phyloP scores from a whole-genome alignment of 2,797 vertebrate species.

The Sebastes glaucus region DNA sequence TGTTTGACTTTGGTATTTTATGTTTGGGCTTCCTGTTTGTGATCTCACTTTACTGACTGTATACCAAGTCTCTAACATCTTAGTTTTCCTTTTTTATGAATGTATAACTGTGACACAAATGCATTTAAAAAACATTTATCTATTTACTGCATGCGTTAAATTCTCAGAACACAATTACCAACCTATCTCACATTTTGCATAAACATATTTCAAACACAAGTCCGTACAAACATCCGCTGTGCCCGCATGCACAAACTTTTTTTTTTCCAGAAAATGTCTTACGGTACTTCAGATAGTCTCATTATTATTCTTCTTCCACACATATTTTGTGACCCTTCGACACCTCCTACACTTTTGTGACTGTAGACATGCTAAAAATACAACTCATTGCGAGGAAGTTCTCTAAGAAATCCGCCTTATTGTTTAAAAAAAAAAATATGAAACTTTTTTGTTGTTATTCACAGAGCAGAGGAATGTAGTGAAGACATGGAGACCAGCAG shows the following conservation, averaged over 20 bases:
- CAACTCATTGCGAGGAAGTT: background rate
- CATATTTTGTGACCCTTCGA: background rate
- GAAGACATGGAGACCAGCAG: conserved; percentile 22
- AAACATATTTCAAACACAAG: background rate
- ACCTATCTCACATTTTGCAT: background rate
- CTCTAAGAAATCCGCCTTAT: background rate
- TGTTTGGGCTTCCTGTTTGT: background rate
- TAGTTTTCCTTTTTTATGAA: background rate
- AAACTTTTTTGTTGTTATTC: background rate
- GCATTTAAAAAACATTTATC: background rate
- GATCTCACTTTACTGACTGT: background rate
- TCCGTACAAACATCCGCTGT: background rate
- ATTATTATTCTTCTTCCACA: conserved; percentile 1
- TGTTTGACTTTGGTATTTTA: background rate
- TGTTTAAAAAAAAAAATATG: background rate
- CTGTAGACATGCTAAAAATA: background rate
- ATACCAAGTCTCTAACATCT: background rate
- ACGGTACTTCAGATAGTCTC: background rate
- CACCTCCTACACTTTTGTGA: background rate
- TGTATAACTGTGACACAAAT: background rate
- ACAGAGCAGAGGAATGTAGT: conserved; percentile 1
- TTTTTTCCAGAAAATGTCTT: background rate
- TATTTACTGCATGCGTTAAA: background rate
- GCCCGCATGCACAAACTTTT: background rate
- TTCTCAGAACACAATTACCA: background rate